A percentile compares a stretch with the other conserved stretches of the same genome.
These are phyloP conservation scores for Zeuzera pyrina DNA, from an alignment of 2,888 invertebrate genomes.

Conservation along the genomic window DNA sequence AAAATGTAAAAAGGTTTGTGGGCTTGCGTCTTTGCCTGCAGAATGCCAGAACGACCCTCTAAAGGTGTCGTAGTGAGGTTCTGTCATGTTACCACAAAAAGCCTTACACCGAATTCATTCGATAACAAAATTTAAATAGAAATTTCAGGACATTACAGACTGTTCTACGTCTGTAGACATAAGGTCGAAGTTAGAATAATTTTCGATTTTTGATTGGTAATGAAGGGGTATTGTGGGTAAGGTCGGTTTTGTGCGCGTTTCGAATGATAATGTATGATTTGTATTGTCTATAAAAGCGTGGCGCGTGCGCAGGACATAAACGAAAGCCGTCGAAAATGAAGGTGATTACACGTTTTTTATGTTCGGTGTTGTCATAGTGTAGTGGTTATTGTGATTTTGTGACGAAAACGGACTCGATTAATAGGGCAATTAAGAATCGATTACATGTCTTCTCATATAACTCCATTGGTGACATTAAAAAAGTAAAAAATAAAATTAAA, in stretches of 20 bases:
- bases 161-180: neutral
- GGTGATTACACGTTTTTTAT: conserved; percentile 56
- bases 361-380: conserved; percentile 19
- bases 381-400: conserved; percentile 18
- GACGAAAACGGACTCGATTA: conserved; percentile 2
- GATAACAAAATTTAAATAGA: neutral
- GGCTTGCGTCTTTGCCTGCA: conserved; percentile 11
- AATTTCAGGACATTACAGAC: neutral
- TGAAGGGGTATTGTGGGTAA: conserved; percentile 19
- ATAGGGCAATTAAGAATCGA: no score
- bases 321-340: conserved; percentile 66
- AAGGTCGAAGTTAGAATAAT: conserved; percentile 4
- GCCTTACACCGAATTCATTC: conserved; percentile 7
- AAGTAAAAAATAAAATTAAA: no score
- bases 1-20: conserved; percentile 12
- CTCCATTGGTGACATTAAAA: no score
- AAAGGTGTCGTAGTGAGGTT: conserved; percentile 9
- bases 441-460: no score
- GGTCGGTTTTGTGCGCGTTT: conserved; percentile 42
- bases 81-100: conserved; percentile 10
- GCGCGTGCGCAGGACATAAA: conserved; percentile 29
- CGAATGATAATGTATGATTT: conserved; percentile 42
- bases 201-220: conserved; percentile 16
- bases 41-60: conserved; percentile 12
- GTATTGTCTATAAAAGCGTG: conserved; percentile 63